These are phyloP conservation scores for Leptinotarsa haldemani DNA, from an alignment of 2,888 invertebrate species.

Conservation along the genomic window DNA sequence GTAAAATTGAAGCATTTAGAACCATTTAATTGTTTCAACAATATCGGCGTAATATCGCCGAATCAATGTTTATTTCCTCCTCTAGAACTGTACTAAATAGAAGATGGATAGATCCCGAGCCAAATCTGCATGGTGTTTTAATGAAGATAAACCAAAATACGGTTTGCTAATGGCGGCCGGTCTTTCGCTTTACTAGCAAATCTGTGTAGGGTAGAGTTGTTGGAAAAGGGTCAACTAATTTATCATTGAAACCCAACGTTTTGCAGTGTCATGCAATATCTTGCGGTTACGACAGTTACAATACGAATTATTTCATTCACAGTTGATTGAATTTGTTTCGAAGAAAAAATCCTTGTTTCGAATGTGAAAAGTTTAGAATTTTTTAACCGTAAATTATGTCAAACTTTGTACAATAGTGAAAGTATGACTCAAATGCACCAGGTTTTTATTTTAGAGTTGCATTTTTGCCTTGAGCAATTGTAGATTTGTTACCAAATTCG, in stretches of 20 bases:
- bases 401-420: slow-evolving; percentile 11
- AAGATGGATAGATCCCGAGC: slow-evolving; percentile 38
- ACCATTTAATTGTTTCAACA: background rate
- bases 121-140: slow-evolving; percentile 44
- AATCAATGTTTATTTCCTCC: background rate
- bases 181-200: slow-evolving; percentile 49
- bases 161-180: slow-evolving; percentile 47
- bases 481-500: background rate
- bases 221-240: slow-evolving; percentile 55
- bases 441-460: background rate
- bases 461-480: background rate
- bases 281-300: slow-evolving; percentile 35
- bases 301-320: slow-evolving; percentile 32
- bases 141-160: slow-evolving; percentile 48
- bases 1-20: too few species aligned
- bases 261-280: slow-evolving; percentile 56
- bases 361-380: slow-evolving; percentile 14
- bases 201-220: slow-evolving; percentile 47
- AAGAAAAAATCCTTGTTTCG: slow-evolving; percentile 16
- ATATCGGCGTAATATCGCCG: background rate
- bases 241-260: slow-evolving; percentile 57
- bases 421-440: slow-evolving; percentile 16
- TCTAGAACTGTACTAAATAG: slow-evolving; percentile 19
- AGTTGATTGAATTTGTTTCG: slow-evolving; percentile 29
- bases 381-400: slow-evolving; percentile 17